Evolutionary conservation across 2,797 vertebrate genomes (phyloP).

Genomic region (Enteromius trimaculatus): DNA sequence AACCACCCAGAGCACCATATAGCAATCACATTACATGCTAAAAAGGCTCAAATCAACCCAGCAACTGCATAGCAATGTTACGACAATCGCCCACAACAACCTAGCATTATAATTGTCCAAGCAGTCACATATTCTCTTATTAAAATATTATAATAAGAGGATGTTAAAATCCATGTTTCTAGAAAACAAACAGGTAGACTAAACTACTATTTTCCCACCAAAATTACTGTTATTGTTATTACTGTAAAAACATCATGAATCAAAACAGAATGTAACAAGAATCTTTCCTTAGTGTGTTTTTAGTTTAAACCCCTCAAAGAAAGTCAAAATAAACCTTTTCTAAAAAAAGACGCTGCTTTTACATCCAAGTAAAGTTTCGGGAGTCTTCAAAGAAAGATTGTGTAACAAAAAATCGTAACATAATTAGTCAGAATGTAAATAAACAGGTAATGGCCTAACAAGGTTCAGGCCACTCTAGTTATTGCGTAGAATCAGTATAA

Average conservation of each 20-base stretch:
- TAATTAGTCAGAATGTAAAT: background rate
- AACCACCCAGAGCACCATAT: background rate
- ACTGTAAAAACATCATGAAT: background rate
- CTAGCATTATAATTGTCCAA: background rate
- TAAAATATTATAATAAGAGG: too few relatives aligned
- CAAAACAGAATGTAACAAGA: too few relatives aligned
- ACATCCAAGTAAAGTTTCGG: background rate
- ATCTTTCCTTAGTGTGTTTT: background rate
- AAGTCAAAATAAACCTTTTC: background rate
- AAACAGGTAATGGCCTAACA: background rate
- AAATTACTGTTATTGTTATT: background rate
- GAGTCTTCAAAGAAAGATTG: background rate
- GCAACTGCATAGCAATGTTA: background rate
- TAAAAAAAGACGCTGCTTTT: background rate
- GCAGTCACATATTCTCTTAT: background rate
- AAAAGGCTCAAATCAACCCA: background rate
- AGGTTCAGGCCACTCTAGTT: background rate
- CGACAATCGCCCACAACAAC: background rate
- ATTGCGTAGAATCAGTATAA: background rate
- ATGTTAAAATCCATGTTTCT: background rate
- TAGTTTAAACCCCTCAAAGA: background rate
- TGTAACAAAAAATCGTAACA: background rate
- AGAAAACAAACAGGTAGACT: background rate
- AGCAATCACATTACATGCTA: background rate
- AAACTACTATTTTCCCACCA: background rate